Evolutionary conservation across 2,888 invertebrate species (phyloP), one percentile per base, ranked within the genome.

Genomic region (Apoderus coryli): DNA sequence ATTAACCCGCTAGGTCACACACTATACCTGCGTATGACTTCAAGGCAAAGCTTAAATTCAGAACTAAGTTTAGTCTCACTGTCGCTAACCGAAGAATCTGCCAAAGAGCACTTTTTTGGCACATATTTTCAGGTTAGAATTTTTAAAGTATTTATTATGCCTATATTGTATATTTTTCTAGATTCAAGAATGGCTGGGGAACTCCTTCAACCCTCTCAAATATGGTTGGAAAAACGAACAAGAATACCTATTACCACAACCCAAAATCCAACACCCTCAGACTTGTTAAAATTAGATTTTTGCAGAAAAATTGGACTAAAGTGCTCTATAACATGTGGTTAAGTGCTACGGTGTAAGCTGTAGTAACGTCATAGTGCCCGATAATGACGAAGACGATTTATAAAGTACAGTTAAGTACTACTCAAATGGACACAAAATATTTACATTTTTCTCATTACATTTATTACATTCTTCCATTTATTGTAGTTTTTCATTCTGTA

Each of bases 191-290:
- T 19, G 19, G 19, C 19, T 19, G 19, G 19, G 19, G 19, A 19
- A 19, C 19, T 19, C 19, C 19, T n/a, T 19, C 19, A n/a, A 19
- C 19, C 19, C 19, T 6, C 19, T 19, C n/a, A 19, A 19, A 19
- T 19, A 19, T n/a, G 19, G 19, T 19, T 19, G 19, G 19, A 19
- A 19, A 19, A 6, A 7, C 7, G n/a, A 19, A n/a, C 6, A 19
- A 19, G n/a, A 19, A n/a, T 19, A 19, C 19, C 19, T 19, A 19
- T 19, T 19, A 19, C 19, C 19, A 26, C 26, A 26, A 26, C 10
- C 10, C 26, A 26, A 10, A 4, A 7, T 13, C 11, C 14, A 13
- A n/a, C n/a, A n/a, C n/a, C n/a, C n/a, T n/a, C n/a, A n/a, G n/a
- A n/a, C n/a, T n/a, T n/a, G n/a, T n/a, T n/a, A n/a, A n/a, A n/a